Base-by-base conservation (phyloP, 2,113 vertebrate genomes). In the Hemiscyllium ocellatum region DNA sequence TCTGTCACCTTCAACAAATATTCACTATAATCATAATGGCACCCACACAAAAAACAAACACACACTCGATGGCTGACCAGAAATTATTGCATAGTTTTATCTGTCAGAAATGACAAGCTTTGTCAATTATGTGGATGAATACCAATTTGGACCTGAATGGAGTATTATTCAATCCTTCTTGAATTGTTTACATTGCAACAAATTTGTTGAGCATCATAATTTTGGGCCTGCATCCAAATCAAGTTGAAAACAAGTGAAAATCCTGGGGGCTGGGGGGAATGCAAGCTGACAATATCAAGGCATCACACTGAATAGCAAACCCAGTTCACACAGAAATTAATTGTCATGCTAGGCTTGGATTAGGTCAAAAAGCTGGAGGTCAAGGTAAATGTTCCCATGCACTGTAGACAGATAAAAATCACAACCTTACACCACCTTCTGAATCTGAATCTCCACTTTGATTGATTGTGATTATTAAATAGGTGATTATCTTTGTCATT, bases 1-100 rank as follows among this genome's bases (percentile, higher is more conserved):
- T 94, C 91, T 94, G 91, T 69, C 91, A 94, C 37, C 66, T 94
- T 94, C 91, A 94, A 94, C 65, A 94, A 94, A 70, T 69, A 94
- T 70, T 94, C n/a, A 70, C 91, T 94, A 66, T 69, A 94, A 94
- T 69, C 91, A 94, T 69, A 69, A 94, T 94, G 22, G 91, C 91
- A 69, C 91, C 91, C 65, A 47, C n/a, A 69, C 65, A 69, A 94
- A 94, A 94, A 94, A 94, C 91, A 94, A 70, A 26, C 66, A 37
- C 65, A 94, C 91, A 70, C 68, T 70, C 47, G 66, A 66, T 13
- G 65, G 65, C 19, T 94, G 91, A 94, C 56, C 91, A 24, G 37
- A 94, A 94, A 94, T 94, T 68, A 42, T 66, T 69, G 91, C 37
- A 42, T 6, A 42, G n/a, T 29, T 93, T 68, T 68, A 94, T 94